Base-by-base conservation (phyloP, 2,888 invertebrate genomes). In the Lordiphosa andalusiaca region DNA sequence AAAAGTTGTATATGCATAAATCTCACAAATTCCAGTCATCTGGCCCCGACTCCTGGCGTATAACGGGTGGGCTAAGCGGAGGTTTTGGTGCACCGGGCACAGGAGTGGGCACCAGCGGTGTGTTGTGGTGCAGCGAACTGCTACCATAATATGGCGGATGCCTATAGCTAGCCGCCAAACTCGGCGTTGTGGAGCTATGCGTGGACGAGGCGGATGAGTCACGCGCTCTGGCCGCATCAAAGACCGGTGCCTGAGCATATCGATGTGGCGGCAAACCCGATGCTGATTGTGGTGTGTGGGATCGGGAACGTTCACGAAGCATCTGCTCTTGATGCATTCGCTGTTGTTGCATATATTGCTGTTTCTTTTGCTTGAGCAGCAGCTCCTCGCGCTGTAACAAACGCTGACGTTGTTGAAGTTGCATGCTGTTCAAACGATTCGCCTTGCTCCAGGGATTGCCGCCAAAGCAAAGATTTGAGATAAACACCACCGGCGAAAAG, bases 401-500 rank as follows among this genome's bases (percentile, higher is more conserved):
- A 4, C 67, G 67, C 44, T 73, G 78, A 1, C 82, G 73, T 13
- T 76, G 67, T 12, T 69, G 67, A n/a, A 78, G 30, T 33, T 85
- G 83, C 41, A 69, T 73, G 33, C 73, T 76, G 12, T 59, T 54
- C 21, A 80, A 59, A 0, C 80, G 84, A 53, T 84, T 81, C 4
- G 75, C 49, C 59, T 82, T 69, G 65, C 85, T 84, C 80, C 80
- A 84, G 7, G 85, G 85, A 52, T 93, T 93, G 86, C 85, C 80
- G 39, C 83, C 85, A 23, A 95, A 95, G 87, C 95, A 90, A 1
- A 93, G 91, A 90, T 96, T 96, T 2, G 96, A 95, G 68, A 96
- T 92, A 58, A 93, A 93, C 63, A 96, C 95, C 42, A 96, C 96
- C 0, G 95, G 95, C 12, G 96, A 94, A 89, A 97, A 97, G 25